Percentiles rank a stretch among this genome's conserved stretches.
These are phyloP conservation scores for Globodera ellingtonae DNA, from an alignment of 1,140 invertebrate species.

Conservation along the genomic window DNA sequence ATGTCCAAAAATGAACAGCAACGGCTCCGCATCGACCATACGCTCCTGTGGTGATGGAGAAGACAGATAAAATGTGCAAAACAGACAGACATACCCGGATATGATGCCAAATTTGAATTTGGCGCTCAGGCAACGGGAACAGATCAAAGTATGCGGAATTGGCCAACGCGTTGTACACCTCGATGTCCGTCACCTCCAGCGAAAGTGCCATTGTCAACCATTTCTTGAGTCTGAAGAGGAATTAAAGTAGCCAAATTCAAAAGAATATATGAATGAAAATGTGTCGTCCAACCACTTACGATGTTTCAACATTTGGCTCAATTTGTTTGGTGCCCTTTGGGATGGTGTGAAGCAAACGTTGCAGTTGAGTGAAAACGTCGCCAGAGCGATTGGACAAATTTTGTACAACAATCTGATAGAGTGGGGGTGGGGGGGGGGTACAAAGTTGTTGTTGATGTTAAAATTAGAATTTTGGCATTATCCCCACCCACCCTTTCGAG, in stretches of 20 bases:
- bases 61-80: neutral
- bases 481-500: slow-evolving; percentile 8
- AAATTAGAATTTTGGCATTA: neutral
- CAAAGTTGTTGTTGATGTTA: too few species aligned
- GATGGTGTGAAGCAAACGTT: slow-evolving; percentile 27
- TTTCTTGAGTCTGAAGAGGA: slow-evolving; percentile 32
- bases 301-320: slow-evolving; percentile 4
- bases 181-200: slow-evolving; percentile 33
- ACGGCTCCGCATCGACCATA: slow-evolving; percentile 28
- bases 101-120: slow-evolving; percentile 30
- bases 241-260: neutral
- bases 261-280: neutral
- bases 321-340: slow-evolving; percentile 21
- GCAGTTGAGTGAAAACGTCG: slow-evolving; percentile 22
- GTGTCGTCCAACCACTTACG: neutral
- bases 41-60: slow-evolving; percentile 13
- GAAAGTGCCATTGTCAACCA: slow-evolving; percentile 37
- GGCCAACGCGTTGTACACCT: slow-evolving; percentile 33
- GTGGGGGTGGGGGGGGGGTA: slow-evolving; percentile 9
- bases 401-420: slow-evolving; percentile 28
- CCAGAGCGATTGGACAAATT: slow-evolving; percentile 37
- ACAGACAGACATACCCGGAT: neutral
- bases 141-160: slow-evolving; percentile 41
- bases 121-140: slow-evolving; percentile 29
- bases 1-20: slow-evolving; percentile 22